Evolutionary conservation across 2,113 vertebrate genomes (phyloP), one percentile per base, ranked within the genome.

Genomic region (Platycercus adscitus): DNA sequence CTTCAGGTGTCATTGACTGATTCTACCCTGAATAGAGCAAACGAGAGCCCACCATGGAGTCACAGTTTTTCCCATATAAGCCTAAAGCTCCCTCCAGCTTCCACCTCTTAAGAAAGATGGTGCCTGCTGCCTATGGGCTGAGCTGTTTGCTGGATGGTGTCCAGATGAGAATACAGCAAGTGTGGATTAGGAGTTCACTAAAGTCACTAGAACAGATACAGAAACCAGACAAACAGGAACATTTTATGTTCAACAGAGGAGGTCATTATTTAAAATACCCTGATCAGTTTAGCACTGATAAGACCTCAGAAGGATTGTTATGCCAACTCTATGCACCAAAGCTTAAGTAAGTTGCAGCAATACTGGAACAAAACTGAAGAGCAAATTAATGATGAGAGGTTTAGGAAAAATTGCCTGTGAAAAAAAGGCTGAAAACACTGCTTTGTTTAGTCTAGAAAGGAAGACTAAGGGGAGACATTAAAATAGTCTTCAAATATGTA

Each of bases 61-160:
- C 21, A 43, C 10, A 23, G 33, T 25, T 83, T 61, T 68, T 37
- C 26, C 60, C 13, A 4, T 14, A 49, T n/a, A 24, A 82, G 6
- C 7, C 24, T 28, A 39, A 61, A 68, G 20, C 5, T 83, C 20
- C 14, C 37, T n/a, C 55, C 31, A 44, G 15, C 31, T 68, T 17
- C 11, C 13, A n/a, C 13, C 10, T 73, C 31, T 50, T 49, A 63
- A 72, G 39, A 17, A 82, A 61, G 70, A 37, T 13, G 26, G 20
- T 55, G 28, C 9, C 52, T 63, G 60, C 24, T 70, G 17, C 10
- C 28, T 68, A 24, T 3, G 28, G 33, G 35, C 35, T 50, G 47
- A 68, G 17, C 10, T 46, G n/a, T 64, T 76, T 76, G 17, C 33
- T 29, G 52, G 37, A 41, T 0, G 0, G 10, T 0, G 0, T 50